phyloP scores from a whole-genome alignment of 2,113 vertebrate genomes.

The Pogona vitticeps region DNA sequence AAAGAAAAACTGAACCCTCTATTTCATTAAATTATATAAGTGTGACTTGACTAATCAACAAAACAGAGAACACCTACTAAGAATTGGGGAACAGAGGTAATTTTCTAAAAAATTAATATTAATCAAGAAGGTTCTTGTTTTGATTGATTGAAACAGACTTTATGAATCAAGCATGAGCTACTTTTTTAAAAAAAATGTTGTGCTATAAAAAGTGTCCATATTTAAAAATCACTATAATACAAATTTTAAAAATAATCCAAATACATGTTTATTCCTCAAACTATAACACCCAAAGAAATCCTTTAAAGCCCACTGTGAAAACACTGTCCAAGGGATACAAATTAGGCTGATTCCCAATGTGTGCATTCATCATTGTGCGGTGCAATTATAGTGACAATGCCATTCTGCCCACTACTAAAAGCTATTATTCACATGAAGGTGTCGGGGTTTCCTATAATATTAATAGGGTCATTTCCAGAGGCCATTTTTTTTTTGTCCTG shows the following conservation, averaged over 20 bases:
- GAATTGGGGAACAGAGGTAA: background rate
- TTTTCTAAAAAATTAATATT: slow-evolving; percentile 51
- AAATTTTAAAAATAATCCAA: slow-evolving; percentile 64
- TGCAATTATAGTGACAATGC: slow-evolving; percentile 66
- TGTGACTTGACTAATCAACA: background rate
- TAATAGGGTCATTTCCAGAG: slow-evolving; percentile 70
- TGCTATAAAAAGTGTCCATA: slow-evolving; percentile 63
- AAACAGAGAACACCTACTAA: background rate
- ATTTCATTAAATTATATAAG: slow-evolving; percentile 52
- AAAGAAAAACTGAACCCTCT: slow-evolving; percentile 52
- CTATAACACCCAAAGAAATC: slow-evolving; percentile 62
- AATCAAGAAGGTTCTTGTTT: slow-evolving; percentile 67
- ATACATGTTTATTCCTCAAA: slow-evolving; percentile 48
- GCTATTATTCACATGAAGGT: slow-evolving; percentile 65
- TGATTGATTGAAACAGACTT: slow-evolving; percentile 66
- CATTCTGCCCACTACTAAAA: slow-evolving; percentile 66
- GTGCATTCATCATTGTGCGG: slow-evolving; percentile 69
- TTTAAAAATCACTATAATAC: slow-evolving; percentile 65
- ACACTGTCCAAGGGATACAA: slow-evolving; percentile 65
- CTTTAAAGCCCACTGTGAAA: slow-evolving; percentile 50
- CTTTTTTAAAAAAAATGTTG: slow-evolving; percentile 55
- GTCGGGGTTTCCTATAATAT: slow-evolving; percentile 67
- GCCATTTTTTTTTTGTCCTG: slow-evolving; percentile 42
- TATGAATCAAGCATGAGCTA: slow-evolving; percentile 65
- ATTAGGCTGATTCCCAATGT: slow-evolving; percentile 60